A percentile compares a stretch with the other conserved stretches of the same genome.
These are phyloP conservation scores for Neuroterus valhalla DNA, from an alignment of 1,140 invertebrate species.

Conservation along the genomic window DNA sequence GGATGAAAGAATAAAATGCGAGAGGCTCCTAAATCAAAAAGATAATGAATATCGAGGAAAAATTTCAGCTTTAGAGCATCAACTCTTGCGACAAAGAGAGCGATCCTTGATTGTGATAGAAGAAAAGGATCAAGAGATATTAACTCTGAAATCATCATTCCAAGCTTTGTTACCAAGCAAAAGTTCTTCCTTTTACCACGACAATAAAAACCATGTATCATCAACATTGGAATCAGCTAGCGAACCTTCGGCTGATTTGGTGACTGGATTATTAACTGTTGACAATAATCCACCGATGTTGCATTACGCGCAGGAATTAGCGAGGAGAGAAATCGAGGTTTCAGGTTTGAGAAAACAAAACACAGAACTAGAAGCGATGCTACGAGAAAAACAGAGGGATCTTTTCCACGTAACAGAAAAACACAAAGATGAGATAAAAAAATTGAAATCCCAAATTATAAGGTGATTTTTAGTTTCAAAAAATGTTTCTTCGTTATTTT, in stretches of 20 bases:
- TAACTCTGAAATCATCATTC: constrained; percentile 79
- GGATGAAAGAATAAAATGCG: constrained; percentile 73
- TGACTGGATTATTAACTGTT: constrained; percentile 62
- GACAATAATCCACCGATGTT: constrained; percentile 83
- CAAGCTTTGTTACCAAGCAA: constrained; percentile 73
- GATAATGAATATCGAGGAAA: constrained; percentile 77
- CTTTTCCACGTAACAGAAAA: constrained; percentile 77
- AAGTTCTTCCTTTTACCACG: constrained; percentile 34
- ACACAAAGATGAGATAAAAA: constrained; percentile 76
- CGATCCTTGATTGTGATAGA: constrained; percentile 84
- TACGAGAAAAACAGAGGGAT: constrained; percentile 80
- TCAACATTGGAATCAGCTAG: constrained; percentile 31
- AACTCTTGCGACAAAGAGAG: constrained; percentile 86
- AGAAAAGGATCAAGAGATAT: constrained; percentile 88
- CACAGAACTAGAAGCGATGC: constrained; percentile 80
- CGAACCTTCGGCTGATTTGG: constrained; percentile 59
- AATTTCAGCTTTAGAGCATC: constrained; percentile 81
- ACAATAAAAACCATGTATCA: constrained; percentile 39
- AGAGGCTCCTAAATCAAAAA: constrained; percentile 64
- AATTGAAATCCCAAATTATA: constrained; percentile 73
- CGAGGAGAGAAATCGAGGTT: constrained; percentile 87
- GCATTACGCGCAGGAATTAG: constrained; percentile 89
- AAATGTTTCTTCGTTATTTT: background rate
- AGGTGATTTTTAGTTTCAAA: constrained; percentile 56
- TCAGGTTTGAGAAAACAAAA: constrained; percentile 83